These are phyloP conservation scores for Lagopus leucura DNA, from an alignment of 2,113 vertebrate species.

Conservation along the genomic window DNA sequence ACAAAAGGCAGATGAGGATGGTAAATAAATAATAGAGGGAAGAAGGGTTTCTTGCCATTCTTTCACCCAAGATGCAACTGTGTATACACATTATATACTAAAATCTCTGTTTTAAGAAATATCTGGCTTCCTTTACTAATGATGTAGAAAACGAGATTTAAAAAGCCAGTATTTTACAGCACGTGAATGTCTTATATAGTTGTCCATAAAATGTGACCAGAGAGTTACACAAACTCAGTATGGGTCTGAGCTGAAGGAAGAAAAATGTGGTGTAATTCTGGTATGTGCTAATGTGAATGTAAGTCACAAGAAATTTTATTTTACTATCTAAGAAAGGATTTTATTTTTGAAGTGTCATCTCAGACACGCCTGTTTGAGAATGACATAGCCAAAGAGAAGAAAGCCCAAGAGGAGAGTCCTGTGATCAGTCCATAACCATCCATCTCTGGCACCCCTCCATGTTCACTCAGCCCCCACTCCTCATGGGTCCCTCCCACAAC, in stretches of 20 bases:
- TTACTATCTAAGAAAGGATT: not conserved
- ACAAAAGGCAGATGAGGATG: not conserved
- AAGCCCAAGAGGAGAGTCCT: not conserved
- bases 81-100: not conserved
- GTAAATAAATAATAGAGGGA: not conserved
- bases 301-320: not conserved
- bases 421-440: not conserved
- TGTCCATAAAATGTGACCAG: not conserved
- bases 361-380: not conserved
- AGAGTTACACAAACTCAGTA: not conserved
- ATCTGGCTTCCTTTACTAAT: not conserved
- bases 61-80: not conserved
- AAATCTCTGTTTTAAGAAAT: not conserved
- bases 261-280: not conserved
- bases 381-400: not conserved
- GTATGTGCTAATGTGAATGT: not conserved
- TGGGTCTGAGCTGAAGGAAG: accelerated
- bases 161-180: not conserved
- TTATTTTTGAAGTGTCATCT: not conserved
- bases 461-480: not conserved
- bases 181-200: not conserved
- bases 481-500: not conserved
- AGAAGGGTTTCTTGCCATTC: not conserved
- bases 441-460: not conserved
- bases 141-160: not conserved